Conservation (phyloP, 2,797 vertebrate species). For the Pteronotus mesoamericanus region DNA sequence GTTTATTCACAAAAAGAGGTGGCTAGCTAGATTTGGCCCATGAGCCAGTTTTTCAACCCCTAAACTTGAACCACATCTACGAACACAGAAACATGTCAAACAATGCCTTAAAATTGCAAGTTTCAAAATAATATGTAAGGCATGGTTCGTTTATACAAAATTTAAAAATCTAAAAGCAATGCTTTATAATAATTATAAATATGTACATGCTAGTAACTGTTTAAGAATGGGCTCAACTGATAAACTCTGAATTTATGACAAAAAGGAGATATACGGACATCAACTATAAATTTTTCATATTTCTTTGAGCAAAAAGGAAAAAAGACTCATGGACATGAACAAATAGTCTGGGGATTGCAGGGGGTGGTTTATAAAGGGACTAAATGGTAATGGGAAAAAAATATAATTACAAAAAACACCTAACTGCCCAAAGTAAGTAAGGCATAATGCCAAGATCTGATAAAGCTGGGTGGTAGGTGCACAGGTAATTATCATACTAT, state of each 20-base stretch:
- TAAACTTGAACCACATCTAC: background rate
- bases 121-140: slow-evolving; percentile 1
- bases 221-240: background rate
- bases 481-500: slow-evolving; percentile 24
- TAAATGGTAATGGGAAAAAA: too few relatives aligned
- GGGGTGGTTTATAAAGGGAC: too few relatives aligned
- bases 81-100: background rate
- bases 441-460: background rate
- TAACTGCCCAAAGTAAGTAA: background rate
- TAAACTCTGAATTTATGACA: slow-evolving; percentile 41
- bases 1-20: slow-evolving; percentile 30
- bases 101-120: background rate
- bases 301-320: background rate
- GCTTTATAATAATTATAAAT: background rate
- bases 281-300: background rate
- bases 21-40: background rate
- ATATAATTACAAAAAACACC: background rate
- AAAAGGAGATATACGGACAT: background rate
- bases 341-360: too few relatives aligned
- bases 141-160: background rate
- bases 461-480: background rate
- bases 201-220: background rate
- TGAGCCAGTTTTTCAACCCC: background rate
- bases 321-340: too few relatives aligned
- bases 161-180: slow-evolving; percentile 18